phyloP scores from a whole-genome alignment of 2,797 vertebrate species.

The Sphaeramia orbicularis region DNA sequence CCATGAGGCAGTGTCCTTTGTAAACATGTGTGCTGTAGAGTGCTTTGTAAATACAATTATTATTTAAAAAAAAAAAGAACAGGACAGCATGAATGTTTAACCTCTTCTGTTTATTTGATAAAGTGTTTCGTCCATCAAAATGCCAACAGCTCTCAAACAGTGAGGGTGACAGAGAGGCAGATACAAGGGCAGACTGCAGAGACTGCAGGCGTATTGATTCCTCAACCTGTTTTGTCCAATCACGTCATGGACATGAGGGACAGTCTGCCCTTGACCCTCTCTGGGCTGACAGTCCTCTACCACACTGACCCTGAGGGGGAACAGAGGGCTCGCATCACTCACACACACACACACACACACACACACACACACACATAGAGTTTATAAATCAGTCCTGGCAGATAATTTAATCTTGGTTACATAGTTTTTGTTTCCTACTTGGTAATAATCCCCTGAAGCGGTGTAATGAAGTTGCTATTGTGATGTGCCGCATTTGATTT shows the following conservation, averaged over 20 bases:
- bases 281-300: conserved; percentile 51
- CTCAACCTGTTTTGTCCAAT: conserved; percentile 58
- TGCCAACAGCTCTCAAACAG: conserved; percentile 60
- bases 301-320: conserved; percentile 47
- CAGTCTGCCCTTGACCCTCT: conserved; percentile 71
- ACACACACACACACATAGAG: conserved; percentile 8
- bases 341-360: conserved; percentile 13
- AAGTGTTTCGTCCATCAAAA: conserved; percentile 68
- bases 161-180: conserved; percentile 51
- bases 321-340: conserved; percentile 19
- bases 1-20: too few species aligned
- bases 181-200: conserved; percentile 33
- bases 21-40: too few species aligned
- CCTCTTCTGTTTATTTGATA: conserved; percentile 71
- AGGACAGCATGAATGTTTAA: background rate
- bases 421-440: background rate
- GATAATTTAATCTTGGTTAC: conserved; percentile 30
- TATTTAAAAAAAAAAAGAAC: too few species aligned
- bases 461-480: background rate
- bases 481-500: conserved; percentile 14
- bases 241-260: conserved; percentile 36
- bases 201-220: conserved; percentile 57
- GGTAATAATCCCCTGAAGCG: conserved; percentile 19
- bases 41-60: too few species aligned
- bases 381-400: conserved; percentile 14